Conservation (phyloP, 2,797 vertebrate species). For the Poecilia gillii region DNA sequence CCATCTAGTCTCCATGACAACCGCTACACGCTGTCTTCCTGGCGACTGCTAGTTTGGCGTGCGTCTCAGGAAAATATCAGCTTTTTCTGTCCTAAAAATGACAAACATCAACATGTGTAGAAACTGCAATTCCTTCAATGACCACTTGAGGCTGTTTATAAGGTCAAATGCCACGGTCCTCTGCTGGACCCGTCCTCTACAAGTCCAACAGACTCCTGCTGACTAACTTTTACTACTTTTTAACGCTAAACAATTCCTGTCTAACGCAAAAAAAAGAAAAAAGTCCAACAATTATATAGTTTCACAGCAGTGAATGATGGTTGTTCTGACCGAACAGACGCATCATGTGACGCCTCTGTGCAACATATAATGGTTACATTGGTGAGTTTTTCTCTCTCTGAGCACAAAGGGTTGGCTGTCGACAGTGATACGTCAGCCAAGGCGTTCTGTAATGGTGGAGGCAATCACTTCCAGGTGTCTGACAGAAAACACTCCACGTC, state of each 20-base stretch:
- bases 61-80: background rate
- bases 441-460: slow-evolving; percentile 54
- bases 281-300: background rate
- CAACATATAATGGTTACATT: slow-evolving; percentile 17
- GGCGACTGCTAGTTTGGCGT: background rate
- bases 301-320: background rate
- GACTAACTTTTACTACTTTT: background rate
- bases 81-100: background rate
- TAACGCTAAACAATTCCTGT: background rate
- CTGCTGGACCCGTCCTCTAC: background rate
- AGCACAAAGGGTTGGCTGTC: slow-evolving; percentile 67
- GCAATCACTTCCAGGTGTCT: slow-evolving; percentile 71
- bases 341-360: slow-evolving; percentile 9
- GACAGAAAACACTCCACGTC: background rate
- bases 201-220: background rate
- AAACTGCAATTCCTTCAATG: background rate
- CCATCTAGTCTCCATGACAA: background rate
- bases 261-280: background rate
- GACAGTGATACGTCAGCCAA: slow-evolving; percentile 53
- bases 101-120: background rate
- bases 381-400: slow-evolving; percentile 28
- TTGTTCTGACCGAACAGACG: slow-evolving; percentile 5
- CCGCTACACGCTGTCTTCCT: background rate
- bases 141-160: background rate
- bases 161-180: background rate